Evolutionary conservation across 2,113 vertebrate species (phyloP).

Genomic region (Indicator maculatus): DNA sequence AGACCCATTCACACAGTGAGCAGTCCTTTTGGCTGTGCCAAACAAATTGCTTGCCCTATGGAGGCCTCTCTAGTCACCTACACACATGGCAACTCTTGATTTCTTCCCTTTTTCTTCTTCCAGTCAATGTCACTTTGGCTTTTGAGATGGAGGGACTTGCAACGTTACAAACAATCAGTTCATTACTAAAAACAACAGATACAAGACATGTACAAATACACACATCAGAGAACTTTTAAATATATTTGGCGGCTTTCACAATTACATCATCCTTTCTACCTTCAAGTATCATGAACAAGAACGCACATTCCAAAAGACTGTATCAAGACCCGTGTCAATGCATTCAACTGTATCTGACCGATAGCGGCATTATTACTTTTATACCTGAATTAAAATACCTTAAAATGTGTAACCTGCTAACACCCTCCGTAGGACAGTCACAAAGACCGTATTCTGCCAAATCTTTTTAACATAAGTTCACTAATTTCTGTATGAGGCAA

Average conservation of each 20-base stretch:
- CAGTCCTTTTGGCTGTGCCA: not conserved
- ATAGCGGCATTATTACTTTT: not conserved
- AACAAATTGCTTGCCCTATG: rapidly evolving
- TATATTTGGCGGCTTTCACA: not conserved
- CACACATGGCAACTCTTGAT: not conserved
- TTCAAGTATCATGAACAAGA: not conserved
- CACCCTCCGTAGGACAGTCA: not conserved
- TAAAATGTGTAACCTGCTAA: not conserved
- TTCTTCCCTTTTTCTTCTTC: not conserved
- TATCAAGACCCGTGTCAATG: not conserved
- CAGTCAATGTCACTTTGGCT: not conserved
- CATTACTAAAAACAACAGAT: not conserved
- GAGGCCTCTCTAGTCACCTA: rapidly evolving
- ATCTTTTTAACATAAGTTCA: not conserved
- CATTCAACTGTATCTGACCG: not conserved
- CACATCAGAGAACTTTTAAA: not conserved
- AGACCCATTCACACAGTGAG: not conserved
- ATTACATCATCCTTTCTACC: not conserved
- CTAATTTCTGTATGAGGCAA: not conserved
- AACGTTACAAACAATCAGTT: not conserved
- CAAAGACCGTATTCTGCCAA: not conserved
- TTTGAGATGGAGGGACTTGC: not conserved
- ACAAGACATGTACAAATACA: not conserved
- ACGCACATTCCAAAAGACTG: not conserved
- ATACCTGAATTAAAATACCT: not conserved